Evolutionary conservation across 2,797 vertebrate genomes (phyloP).

Genomic region (Propithecus perrieri): DNA sequence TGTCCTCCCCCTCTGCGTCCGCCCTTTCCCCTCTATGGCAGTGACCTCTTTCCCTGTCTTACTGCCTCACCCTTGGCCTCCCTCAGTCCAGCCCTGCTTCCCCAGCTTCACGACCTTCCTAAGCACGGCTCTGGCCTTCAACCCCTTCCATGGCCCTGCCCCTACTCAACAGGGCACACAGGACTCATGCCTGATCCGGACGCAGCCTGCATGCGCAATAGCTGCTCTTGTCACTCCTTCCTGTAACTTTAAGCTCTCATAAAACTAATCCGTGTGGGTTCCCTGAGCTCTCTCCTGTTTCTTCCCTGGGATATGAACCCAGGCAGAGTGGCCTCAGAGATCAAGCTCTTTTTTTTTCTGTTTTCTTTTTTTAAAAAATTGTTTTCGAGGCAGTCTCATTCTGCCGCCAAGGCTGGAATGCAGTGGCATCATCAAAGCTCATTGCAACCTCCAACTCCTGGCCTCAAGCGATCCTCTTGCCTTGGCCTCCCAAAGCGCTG

Average conservation of each 20-base stretch:
- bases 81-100: background rate
- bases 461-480: background rate
- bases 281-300: background rate
- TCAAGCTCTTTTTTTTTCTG: background rate
- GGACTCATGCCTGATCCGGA: background rate
- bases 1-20: too few species aligned
- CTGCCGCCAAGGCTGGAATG: too few species aligned
- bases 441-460: background rate
- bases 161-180: background rate
- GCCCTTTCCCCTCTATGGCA: background rate
- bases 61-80: background rate
- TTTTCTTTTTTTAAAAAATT: too few species aligned
- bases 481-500: background rate
- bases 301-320: background rate
- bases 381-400: too few species aligned
- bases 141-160: background rate
- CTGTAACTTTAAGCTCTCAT: too few species aligned
- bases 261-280: background rate
- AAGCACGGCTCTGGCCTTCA: background rate
- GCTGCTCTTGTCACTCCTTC: background rate
- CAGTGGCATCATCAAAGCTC: too few species aligned
- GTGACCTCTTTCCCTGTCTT: background rate
- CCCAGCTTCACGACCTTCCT: background rate
- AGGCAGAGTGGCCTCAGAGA: background rate
- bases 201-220: background rate